Conservation (phyloP, 2,888 invertebrate genomes). For the Ephialtes manifestator region DNA sequence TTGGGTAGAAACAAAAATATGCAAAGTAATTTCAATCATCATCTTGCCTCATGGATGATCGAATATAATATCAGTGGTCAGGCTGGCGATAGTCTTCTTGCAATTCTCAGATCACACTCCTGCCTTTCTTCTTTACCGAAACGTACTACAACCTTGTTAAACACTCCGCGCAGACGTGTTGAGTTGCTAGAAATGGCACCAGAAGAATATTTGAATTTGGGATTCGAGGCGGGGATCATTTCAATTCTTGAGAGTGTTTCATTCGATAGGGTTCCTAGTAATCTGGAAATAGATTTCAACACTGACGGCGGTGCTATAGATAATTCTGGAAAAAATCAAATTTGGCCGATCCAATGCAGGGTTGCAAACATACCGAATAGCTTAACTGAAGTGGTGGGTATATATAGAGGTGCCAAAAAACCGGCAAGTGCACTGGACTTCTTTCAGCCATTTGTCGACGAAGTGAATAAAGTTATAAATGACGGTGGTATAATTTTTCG, state of each 20-base stretch:
- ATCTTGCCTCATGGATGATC: conserved; percentile 22
- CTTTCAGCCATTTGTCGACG: conserved; percentile 58
- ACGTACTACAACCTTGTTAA: conserved; percentile 16
- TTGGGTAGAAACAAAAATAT: too few species aligned
- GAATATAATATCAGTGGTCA: conserved; percentile 29
- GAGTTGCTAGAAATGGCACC: conserved; percentile 22
- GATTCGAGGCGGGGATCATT: neutral
- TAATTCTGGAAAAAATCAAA: conserved; percentile 41
- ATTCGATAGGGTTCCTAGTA: too few species aligned
- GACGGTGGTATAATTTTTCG: conserved; percentile 62
- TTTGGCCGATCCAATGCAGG: conserved; percentile 62
- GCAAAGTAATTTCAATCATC: neutral
- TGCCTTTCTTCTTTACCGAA: conserved; percentile 38
- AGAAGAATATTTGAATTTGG: conserved; percentile 48
- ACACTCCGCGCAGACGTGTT: conserved; percentile 14
- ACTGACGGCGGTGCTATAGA: conserved; percentile 32
- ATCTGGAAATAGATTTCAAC: conserved; percentile 26
- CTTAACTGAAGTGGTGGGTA: conserved; percentile 55
- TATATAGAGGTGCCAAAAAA: conserved; percentile 58
- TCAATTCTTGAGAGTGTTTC: too few species aligned
- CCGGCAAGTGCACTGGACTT: conserved; percentile 48
- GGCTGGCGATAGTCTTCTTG: conserved; percentile 31
- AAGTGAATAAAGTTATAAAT: conserved; percentile 10
- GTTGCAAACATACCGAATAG: conserved; percentile 57
- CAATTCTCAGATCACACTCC: conserved; percentile 5